Evolutionary conservation across 2,888 invertebrate genomes (phyloP).

Genomic region (Campaea margaritaria): DNA sequence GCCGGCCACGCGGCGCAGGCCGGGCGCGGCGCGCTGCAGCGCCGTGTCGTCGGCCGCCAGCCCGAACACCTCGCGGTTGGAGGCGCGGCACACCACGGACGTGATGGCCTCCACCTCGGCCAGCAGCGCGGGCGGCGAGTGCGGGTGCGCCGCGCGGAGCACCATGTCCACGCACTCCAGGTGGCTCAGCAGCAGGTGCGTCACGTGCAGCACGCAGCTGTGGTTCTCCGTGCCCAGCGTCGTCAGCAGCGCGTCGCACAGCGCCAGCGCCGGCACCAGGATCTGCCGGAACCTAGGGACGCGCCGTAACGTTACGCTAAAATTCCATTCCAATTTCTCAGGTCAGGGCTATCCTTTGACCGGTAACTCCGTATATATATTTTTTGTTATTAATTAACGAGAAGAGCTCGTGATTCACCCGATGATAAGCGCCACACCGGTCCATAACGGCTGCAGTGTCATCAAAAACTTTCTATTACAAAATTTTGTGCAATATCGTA

Average conservation of each 20-base stretch:
- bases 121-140: slow-evolving; percentile 87
- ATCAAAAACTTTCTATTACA: too few species aligned
- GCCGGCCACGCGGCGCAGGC: slow-evolving; percentile 88
- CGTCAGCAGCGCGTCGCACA: slow-evolving; percentile 93
- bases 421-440: too few species aligned
- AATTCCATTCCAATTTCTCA: too few species aligned
- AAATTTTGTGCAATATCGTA: too few species aligned
- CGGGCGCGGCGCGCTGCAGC: slow-evolving; percentile 61
- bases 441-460: too few species aligned
- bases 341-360: too few species aligned
- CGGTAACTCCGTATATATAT: too few species aligned
- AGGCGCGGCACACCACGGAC: slow-evolving; percentile 89
- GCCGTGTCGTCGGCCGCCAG: slow-evolving; percentile 61
- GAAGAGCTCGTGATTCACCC: too few species aligned
- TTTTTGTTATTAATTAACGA: too few species aligned
- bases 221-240: slow-evolving; percentile 93
- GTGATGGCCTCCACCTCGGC: slow-evolving; percentile 92
- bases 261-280: slow-evolving; percentile 91
- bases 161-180: slow-evolving; percentile 92
- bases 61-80: slow-evolving; percentile 80
- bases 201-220: slow-evolving; percentile 92
- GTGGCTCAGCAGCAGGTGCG: slow-evolving; percentile 92
- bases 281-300: slow-evolving; percentile 91
- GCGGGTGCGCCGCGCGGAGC: slow-evolving; percentile 85
- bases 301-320: too few species aligned